Conservation (phyloP, 2,888 invertebrate genomes). For the Lumbricus terrestris region DNA sequence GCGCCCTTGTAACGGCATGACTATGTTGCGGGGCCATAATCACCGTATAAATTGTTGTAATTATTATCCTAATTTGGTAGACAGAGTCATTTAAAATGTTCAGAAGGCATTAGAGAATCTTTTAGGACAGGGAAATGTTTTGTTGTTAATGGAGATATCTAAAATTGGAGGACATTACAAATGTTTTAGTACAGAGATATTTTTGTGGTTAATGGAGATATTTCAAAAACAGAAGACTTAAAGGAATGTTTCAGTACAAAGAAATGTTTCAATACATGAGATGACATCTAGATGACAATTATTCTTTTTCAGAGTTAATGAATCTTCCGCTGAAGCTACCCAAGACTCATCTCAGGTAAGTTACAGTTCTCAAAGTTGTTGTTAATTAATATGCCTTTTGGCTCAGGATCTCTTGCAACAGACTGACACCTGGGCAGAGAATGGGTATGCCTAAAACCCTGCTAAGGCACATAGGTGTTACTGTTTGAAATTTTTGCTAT, state of each 20-base stretch:
- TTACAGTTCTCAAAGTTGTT: background rate
- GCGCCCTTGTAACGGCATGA: too few species aligned
- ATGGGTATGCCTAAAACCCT: too few species aligned
- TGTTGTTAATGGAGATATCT: background rate
- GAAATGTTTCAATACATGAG: background rate
- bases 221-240: background rate
- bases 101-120: too few species aligned
- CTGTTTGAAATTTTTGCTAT: too few species aligned
- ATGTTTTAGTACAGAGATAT: background rate
- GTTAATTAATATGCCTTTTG: background rate
- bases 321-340: background rate
- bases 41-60: too few species aligned
- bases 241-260: background rate
- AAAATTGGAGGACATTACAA: background rate
- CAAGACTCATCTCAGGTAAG: background rate
- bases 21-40: too few species aligned
- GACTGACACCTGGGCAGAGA: too few species aligned
- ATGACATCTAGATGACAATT: background rate
- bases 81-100: too few species aligned
- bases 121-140: too few species aligned
- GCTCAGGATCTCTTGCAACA: too few species aligned
- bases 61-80: too few species aligned
- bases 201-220: background rate
- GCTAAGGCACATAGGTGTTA: too few species aligned
- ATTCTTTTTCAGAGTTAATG: background rate